Evolutionary conservation across 2,888 invertebrate genomes (phyloP).

Genomic region (Lacanobia oleracea): DNA sequence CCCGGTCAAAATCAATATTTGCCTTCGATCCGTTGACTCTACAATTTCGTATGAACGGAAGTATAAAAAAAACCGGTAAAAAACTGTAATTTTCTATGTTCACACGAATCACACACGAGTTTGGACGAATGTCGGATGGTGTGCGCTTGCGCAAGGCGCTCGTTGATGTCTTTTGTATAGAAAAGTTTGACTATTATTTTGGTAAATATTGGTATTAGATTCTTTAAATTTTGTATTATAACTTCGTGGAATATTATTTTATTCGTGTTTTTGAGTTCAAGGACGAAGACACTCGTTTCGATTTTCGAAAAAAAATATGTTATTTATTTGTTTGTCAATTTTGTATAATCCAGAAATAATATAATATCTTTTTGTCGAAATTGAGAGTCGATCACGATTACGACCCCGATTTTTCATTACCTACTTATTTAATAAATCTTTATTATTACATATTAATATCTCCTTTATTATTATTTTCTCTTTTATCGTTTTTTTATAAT

Average conservation of each 20-base stretch:
- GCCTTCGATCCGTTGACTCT: constrained; percentile 78
- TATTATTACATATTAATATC: too few species aligned
- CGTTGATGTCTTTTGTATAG: constrained; percentile 81
- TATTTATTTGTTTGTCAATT: not conserved
- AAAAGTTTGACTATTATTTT: constrained; percentile 12
- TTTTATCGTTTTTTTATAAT: not conserved
- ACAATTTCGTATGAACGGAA: constrained; percentile 69
- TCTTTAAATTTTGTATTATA: not conserved
- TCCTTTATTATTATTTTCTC: too few species aligned
- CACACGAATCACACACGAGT: constrained; percentile 66
- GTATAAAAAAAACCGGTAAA: constrained; percentile 66
- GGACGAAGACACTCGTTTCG: not conserved
- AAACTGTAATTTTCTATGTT: constrained; percentile 60
- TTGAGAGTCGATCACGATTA: not conserved
- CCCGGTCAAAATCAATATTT: constrained; percentile 77
- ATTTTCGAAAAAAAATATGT: not conserved
- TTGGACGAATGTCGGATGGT: constrained; percentile 16
- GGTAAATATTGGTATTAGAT: constrained; percentile 7
- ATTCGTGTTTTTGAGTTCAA: not conserved
- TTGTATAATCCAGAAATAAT: not conserved
- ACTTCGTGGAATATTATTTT: not conserved
- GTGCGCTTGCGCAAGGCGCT: constrained; percentile 54
- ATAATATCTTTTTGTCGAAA: too few species aligned
- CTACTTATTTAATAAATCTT: too few species aligned
- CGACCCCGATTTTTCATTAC: not conserved